A percentile compares a stretch with the other conserved stretches of the same genome.
These are phyloP conservation scores for Copidosoma aretas DNA, from an alignment of 2,888 invertebrate species.

Conservation along the genomic window DNA sequence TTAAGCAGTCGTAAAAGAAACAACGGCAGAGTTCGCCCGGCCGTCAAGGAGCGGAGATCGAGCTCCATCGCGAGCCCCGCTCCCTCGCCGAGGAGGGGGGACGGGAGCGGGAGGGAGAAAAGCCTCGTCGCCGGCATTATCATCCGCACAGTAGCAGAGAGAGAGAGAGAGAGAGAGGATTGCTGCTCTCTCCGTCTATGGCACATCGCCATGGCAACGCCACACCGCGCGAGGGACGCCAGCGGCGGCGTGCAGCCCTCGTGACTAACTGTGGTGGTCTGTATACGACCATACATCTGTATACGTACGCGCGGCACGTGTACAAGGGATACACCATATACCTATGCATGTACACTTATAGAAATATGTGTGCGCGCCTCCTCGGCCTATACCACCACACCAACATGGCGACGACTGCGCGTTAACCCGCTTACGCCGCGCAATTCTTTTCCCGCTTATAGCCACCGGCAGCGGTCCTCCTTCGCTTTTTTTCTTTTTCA, in stretches of 20 bases:
- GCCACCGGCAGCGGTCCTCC: background rate
- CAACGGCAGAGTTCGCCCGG: conserved; percentile 4
- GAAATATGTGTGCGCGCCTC: conserved; percentile 53
- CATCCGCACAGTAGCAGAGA: conserved; percentile 55
- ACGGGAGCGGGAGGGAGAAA: conserved; percentile 43
- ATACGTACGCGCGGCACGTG: background rate
- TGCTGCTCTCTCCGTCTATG: conserved; percentile 45
- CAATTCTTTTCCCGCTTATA: conserved; percentile 38
- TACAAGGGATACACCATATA: too few relatives aligned
- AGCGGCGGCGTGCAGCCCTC: conserved; percentile 35
- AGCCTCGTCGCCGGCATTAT: conserved; percentile 57
- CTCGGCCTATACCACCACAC: conserved; percentile 43
- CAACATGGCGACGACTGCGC: conserved; percentile 35
- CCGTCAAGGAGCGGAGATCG: conserved; percentile 30
- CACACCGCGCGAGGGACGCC: conserved; percentile 55
- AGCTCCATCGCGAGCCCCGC: conserved; percentile 55
- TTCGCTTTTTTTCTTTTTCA: background rate
- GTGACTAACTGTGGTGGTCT: background rate
- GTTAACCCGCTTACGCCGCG: conserved; percentile 46
- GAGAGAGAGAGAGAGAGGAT: conserved; percentile 43
- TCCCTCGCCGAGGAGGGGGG: conserved; percentile 53
- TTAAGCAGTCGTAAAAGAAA: conserved; percentile 1
- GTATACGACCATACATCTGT: background rate
- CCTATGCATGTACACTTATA: background rate
- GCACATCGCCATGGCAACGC: conserved; percentile 61